Evolutionary conservation across 2,113 vertebrate species (phyloP).

Genomic region (Ophthalmolycus amberensis): DNA sequence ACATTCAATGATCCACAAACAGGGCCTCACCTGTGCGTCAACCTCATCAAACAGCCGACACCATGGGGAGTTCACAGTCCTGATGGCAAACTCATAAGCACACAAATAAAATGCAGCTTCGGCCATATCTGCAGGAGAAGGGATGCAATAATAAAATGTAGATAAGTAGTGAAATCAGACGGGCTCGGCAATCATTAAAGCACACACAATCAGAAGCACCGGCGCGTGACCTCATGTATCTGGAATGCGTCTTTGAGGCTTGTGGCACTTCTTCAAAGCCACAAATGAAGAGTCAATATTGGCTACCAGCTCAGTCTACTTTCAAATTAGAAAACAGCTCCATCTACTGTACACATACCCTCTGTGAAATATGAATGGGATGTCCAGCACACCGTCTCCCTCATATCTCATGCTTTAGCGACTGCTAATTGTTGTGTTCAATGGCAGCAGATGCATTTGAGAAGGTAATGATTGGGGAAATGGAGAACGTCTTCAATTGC

Average conservation of each 20-base stretch:
- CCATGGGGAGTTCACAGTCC: conserved; percentile 90
- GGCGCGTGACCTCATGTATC: neutral
- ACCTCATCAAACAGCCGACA: conserved; percentile 90
- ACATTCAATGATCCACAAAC: neutral
- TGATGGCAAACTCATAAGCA: conserved; percentile 93
- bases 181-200: neutral
- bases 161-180: neutral
- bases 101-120: conserved; percentile 95
- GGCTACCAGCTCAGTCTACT: neutral
- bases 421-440: neutral
- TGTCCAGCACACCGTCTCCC: neutral
- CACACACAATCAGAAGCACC: neutral
- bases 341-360: conserved; percentile 12
- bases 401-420: neutral
- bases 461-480: neutral
- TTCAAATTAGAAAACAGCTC: conserved; percentile 29
- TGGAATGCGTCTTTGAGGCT: neutral
- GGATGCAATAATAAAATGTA: conserved; percentile 1
- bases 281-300: neutral
- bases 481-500: neutral
- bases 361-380: neutral
- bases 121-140: conserved; percentile 86
- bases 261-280: neutral
- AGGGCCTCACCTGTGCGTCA: conserved; percentile 88
- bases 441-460: neutral